phyloP scores from a whole-genome alignment of 2,113 vertebrate species.

The Chrysochloris asiatica region DNA sequence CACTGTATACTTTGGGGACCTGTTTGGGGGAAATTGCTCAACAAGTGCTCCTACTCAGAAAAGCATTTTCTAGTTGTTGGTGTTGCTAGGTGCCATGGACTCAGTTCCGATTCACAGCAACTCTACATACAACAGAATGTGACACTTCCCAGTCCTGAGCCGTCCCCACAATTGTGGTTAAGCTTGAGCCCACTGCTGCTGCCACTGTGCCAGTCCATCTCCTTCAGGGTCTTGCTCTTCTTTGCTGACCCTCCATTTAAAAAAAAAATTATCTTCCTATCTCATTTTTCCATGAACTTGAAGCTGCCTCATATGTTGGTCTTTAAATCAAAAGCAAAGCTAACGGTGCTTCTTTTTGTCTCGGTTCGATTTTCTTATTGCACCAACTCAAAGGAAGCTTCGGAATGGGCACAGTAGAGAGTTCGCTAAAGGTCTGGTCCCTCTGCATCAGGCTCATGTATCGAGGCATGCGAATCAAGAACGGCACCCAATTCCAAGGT shows the following conservation, averaged over 20 bases:
- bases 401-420: neutral
- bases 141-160: too few species aligned
- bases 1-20: neutral
- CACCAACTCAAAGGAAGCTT: neutral
- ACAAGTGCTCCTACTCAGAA: neutral
- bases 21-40: neutral
- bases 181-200: too few species aligned
- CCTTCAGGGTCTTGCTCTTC: too few species aligned
- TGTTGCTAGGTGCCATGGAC: too few species aligned
- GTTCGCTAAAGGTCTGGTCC: neutral
- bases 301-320: too few species aligned
- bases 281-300: too few species aligned
- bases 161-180: too few species aligned
- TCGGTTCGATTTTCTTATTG: neutral
- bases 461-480: fast-evolving
- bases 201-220: too few species aligned
- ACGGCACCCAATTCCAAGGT: neutral
- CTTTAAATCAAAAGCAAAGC: neutral
- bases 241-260: too few species aligned
- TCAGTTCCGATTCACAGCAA: too few species aligned
- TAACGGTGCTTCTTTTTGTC: neutral
- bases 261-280: too few species aligned
- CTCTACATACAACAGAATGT: too few species aligned
- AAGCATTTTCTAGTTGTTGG: neutral
- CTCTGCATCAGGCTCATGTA: neutral